Percentiles rank a stretch among this genome's conserved stretches.
phyloP scores from a whole-genome alignment of 2,113 vertebrate genomes.

The Orycteropus afer region DNA sequence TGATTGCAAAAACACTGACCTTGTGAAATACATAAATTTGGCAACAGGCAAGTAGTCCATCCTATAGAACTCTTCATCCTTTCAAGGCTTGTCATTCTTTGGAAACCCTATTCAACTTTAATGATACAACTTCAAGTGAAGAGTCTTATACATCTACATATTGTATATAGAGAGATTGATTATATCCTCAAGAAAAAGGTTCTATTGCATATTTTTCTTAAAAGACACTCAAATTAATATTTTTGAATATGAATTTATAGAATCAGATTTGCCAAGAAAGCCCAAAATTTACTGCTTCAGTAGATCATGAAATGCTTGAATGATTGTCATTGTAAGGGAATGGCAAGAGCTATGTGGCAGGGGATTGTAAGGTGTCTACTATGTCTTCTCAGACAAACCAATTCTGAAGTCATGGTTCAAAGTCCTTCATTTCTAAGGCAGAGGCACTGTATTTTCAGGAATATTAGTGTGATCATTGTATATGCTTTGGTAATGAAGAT shows the following conservation, averaged over 20 bases:
- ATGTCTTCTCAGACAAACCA: neutral
- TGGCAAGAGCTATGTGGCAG: neutral
- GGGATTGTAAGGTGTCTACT: neutral
- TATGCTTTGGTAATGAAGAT: neutral
- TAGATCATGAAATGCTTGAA: neutral
- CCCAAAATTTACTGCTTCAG: neutral
- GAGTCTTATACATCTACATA: neutral
- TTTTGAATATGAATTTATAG: constrained; percentile 15
- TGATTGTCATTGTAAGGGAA: neutral
- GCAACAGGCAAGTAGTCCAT: constrained; percentile 43
- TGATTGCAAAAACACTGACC: constrained; percentile 59
- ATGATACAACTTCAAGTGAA: neutral
- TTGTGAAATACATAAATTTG: constrained; percentile 70
- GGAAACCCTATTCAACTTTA: neutral
- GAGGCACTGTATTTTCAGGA: neutral
- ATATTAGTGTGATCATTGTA: neutral
- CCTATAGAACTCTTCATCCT: neutral
- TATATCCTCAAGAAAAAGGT: constrained; percentile 12
- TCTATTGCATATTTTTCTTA: constrained; percentile 31
- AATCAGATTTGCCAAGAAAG: constrained; percentile 3
- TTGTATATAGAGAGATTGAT: constrained; percentile 9
- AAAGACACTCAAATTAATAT: neutral
- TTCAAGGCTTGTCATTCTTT: neutral
- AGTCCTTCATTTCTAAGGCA: neutral
- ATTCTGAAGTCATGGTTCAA: neutral